Evolutionary conservation across 53 echinoderm and acorn worm genomes (phyloP), one percentile per base, ranked within the genome.

Genomic region (Echinometra lucunter): DNA sequence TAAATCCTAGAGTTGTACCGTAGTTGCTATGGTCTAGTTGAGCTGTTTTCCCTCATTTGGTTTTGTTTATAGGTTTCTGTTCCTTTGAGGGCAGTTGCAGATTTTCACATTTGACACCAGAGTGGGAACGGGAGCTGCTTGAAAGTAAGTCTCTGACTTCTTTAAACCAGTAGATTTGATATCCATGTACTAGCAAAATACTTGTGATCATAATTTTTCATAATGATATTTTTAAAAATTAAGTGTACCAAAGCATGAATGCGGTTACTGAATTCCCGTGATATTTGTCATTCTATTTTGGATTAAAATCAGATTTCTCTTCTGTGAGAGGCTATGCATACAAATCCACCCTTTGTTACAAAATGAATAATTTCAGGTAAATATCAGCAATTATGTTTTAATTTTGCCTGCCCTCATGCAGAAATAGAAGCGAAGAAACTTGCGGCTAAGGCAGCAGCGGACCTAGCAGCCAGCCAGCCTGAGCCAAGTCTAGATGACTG

Each of bases 401-500:
- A 85, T 85, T 32, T 94, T 78, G 35, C 9, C 57, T 44, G 37
- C 87, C 89, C 13, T 85, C 53, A 45, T 90, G 16, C 93, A 97
- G 97, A 96, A 91, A 95, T 97, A 53, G 95, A 96, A 88, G 70
- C 63, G 15, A 96, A 94, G 56, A 90, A 96, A 66, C 63, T 92
- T 57, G 92, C 91, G 49, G 95, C 37, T 60, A 85, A 63, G 53
- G 92, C 91, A 74, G 89, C 80, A 15, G 57, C 37, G 45, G 75
- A 80, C 13, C 35, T 27, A 4, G 92, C 91, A 85, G 88, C 91
- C 35, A 42, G 34, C 82, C 81, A 78, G 34, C n/a, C 87, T 17
- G 96, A 96, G 44, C 96, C 96, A 13, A 97, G 95, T 37, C 95
- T 98, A 25, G 97, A 97, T 38, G 96, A 97, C 23, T 98, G 98